phyloP scores from a whole-genome alignment of 1,140 invertebrate species.

The Bombus superbus region DNA sequence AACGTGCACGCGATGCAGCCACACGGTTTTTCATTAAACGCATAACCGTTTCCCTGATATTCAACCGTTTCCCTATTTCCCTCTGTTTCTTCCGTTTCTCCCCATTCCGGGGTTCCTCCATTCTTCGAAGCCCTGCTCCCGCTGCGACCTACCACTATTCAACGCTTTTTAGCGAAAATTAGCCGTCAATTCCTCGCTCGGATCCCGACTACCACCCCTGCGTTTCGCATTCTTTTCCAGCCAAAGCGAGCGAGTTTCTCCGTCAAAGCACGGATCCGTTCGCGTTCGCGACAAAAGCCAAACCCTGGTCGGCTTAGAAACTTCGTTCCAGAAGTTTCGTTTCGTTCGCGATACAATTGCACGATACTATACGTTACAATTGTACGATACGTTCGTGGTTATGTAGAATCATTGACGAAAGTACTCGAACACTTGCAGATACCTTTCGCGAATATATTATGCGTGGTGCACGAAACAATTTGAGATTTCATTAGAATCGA shows the following conservation, averaged over 20 bases:
- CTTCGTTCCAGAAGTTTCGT: slow-evolving; percentile 8
- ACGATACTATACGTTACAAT: too few relatives aligned
- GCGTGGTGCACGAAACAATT: too few relatives aligned
- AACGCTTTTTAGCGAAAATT: slow-evolving; percentile 47
- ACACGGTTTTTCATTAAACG: slow-evolving; percentile 40
- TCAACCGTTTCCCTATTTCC: slow-evolving; percentile 24
- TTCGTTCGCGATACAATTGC: not conserved
- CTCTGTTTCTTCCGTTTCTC: not conserved
- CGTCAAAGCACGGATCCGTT: slow-evolving; percentile 7
- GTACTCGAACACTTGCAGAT: too few relatives aligned
- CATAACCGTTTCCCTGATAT: slow-evolving; percentile 41
- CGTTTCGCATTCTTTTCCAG: not conserved
- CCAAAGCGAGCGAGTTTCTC: not conserved
- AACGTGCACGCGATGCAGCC: slow-evolving; percentile 13
- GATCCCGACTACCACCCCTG: not conserved
- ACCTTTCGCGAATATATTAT: too few relatives aligned
- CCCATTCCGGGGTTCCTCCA: not conserved
- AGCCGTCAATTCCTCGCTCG: slow-evolving; percentile 34
- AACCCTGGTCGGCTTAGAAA: slow-evolving; percentile 1
- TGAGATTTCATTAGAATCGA: too few relatives aligned
- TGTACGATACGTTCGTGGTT: too few relatives aligned
- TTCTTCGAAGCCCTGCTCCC: slow-evolving; percentile 19
- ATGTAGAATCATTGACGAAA: too few relatives aligned
- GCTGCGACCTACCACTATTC: slow-evolving; percentile 41
- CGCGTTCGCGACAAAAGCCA: slow-evolving; percentile 1